Evolutionary conservation across 1,140 invertebrate species (phyloP).

Genomic region (Drosophila erecta): DNA sequence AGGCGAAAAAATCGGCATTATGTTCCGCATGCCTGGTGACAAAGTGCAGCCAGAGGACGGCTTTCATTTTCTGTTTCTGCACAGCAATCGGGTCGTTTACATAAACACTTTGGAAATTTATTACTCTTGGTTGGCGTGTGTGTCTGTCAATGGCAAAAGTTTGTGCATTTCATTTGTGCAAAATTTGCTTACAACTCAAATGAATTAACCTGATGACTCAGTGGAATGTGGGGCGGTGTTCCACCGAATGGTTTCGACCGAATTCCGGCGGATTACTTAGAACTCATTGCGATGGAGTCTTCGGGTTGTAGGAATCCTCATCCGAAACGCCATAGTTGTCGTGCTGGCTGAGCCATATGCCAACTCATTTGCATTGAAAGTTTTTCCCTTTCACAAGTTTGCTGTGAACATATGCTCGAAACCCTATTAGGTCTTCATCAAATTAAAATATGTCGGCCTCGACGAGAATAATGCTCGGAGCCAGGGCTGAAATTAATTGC

Average conservation of each 20-base stretch:
- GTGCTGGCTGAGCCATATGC: constrained; percentile 35
- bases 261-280: not conserved
- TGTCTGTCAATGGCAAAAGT: constrained; percentile 71
- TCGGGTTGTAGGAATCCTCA: constrained; percentile 1
- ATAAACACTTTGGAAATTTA: constrained; percentile 76
- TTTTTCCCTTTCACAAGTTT: constrained; percentile 48
- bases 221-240: constrained; percentile 25
- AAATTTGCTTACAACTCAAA: constrained; percentile 78
- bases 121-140: constrained; percentile 43
- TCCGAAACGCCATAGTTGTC: constrained; percentile 23
- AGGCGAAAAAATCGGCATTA: constrained; percentile 77
- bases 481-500: constrained; percentile 71
- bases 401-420: constrained; percentile 41
- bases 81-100: constrained; percentile 73
- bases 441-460: constrained; percentile 52
- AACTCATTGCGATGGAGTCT: not conserved
- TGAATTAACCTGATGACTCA: constrained; percentile 75
- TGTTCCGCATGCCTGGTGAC: constrained; percentile 75
- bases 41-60: constrained; percentile 71
- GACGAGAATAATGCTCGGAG: constrained; percentile 40
- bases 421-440: constrained; percentile 55
- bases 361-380: constrained; percentile 58
- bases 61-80: constrained; percentile 22
- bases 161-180: constrained; percentile 76
- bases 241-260: constrained; percentile 8